Evolutionary conservation across 2,797 vertebrate species (phyloP), one percentile per base, ranked within the genome.

Genomic region (Gadopsis bispinosus): DNA sequence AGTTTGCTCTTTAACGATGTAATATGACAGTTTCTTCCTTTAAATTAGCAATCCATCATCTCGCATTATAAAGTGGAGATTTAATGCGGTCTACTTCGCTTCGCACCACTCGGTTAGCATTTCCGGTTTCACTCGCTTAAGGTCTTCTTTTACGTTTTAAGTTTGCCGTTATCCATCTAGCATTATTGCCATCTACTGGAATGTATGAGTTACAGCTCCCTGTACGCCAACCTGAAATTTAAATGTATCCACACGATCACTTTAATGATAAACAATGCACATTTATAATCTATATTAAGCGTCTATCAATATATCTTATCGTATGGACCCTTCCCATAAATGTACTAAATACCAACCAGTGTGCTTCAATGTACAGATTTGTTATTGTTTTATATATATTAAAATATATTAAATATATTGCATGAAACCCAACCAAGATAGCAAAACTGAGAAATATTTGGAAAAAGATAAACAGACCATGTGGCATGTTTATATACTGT

Each of bases 31-130:
- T 48, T 73, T 73, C 35, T 60, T 73, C 20, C 48, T 69, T 59
- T 69, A 55, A 61, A 77, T 89, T 63, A 93, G 70, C 69, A 86
- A 39, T 59, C 58, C 93, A 94, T 94, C 59, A 55, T 90, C 26
- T 26, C 26, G 77, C 37, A n/a, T 48, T 70, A n/a, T 14, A 58
- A 37, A 74, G 58, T 59, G 35, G 1, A 80, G 31, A 66, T 69
- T 22, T 62, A 55, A 62, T 6, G 37, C 26, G 47, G 39, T 5
- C 29, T 51, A 53, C 41, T 78, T 76, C 71, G 41, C 22, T 60
- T 66, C 58, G 54, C n/a, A 80, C 39, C 77, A 77, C 17, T 84
- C 59, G 29, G 56, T 33, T 89, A 83, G 88, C 83, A 86, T 81
- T 92, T 94, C 92, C 93, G 88, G 74, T 80, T 86, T 88, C 54